Evolutionary conservation across 2,113 vertebrate species (phyloP).

Genomic region (Lampris incognitus): DNA sequence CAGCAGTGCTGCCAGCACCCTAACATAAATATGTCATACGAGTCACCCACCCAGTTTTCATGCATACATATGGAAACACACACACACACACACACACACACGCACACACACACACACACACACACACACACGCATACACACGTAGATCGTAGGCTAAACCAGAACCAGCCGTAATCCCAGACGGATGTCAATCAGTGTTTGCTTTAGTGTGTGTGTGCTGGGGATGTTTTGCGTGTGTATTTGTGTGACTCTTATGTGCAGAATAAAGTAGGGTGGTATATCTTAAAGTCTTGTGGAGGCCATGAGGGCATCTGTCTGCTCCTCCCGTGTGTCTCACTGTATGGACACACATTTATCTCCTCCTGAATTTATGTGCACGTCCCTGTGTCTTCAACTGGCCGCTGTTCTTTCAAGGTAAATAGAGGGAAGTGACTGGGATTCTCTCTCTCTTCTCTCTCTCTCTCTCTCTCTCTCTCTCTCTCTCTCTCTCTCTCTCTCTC

Average conservation of each 20-base stretch:
- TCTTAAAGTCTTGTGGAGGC: background rate
- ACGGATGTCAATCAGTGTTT: conserved; percentile 9
- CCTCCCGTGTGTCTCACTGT: background rate
- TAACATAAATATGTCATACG: conserved; percentile 46
- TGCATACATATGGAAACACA: conserved; percentile 53
- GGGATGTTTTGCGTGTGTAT: background rate
- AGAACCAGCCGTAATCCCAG: background rate
- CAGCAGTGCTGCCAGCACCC: conserved; percentile 27
- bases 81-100: conserved; percentile 16
- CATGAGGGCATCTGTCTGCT: background rate
- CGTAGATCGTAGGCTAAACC: background rate
- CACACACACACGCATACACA: conserved; percentile 4
- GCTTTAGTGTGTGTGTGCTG: background rate
- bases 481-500: background rate
- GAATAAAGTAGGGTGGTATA: background rate
- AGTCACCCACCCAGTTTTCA: conserved; percentile 55
- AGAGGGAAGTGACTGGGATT: background rate
- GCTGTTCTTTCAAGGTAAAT: conserved; percentile 5
- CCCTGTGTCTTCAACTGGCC: conserved; percentile 7
- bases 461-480: background rate
- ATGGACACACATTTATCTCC: background rate
- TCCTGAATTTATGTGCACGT: background rate
- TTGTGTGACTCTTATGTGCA: background rate
- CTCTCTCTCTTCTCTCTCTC: background rate
- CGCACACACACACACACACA: conserved; percentile 6